Base-by-base conservation (phyloP, 2,888 invertebrate species). In the Laspeyria flexula region DNA sequence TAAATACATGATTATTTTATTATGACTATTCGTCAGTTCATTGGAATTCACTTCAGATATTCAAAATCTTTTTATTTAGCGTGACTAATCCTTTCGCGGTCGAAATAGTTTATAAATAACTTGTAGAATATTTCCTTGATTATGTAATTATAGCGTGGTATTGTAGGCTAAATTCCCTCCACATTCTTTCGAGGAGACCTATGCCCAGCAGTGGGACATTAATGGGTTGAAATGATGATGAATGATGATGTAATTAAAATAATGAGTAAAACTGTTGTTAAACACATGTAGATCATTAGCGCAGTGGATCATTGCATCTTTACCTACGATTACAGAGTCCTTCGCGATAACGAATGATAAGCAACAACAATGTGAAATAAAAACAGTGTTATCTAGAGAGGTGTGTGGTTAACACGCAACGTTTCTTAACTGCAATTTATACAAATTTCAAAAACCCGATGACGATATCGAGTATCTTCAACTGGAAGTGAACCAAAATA, bases 321-420 rank as follows among this genome's bases (percentile, higher is more conserved):
- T n/a, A n/a, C n/a, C n/a, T 65, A 60, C 67, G 74, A 83, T 83
- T 77, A 76, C 81, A 83, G 79, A 72, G 79, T 75, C 76, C 77
- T 79, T 73, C 65, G 53, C 52, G 85, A 85, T 85, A 86, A 77
- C 62, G 51, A 59, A 46, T 43, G 84, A 83, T 83, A 83, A 80
- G 60, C 43, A 75, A 69, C 51, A 58, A 68, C 71, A 66, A 65
- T 64, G 63, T 77, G 69, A 79, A 75, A n/a, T n/a, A n/a, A 75
- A 72, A 76, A 73, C 72, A 79, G 77, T 83, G 72, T 67, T 78
- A 80, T 77, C 75, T 58, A 42, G 57, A 61, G 69, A 78, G 75
- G 75, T 65, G 79, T 76, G 73, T 70, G 61, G 59, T 65, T 48
- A 64, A 70, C 67, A 69, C 66, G 71, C 61, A 63, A 60, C 60